These are phyloP conservation scores for Diorhabda elongata DNA, from an alignment of 1,140 invertebrate genomes.

Conservation along the genomic window DNA sequence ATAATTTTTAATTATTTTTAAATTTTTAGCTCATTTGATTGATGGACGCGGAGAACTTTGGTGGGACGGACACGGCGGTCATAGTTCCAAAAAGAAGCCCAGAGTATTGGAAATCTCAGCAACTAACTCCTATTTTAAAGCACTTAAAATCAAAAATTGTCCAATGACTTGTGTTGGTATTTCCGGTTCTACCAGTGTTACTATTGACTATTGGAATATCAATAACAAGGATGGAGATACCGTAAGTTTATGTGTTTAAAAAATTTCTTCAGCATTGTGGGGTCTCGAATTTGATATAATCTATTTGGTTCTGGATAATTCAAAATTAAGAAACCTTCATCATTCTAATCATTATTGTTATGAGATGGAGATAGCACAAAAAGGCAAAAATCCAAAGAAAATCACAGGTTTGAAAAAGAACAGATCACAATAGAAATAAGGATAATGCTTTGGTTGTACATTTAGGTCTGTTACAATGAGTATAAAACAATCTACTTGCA, in stretches of 20 bases:
- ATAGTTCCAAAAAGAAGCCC: background rate
- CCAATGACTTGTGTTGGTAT: background rate
- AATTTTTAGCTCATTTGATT: background rate
- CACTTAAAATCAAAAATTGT: slow-evolving; percentile 2
- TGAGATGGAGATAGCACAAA: too few relatives aligned
- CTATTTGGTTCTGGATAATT: too few relatives aligned
- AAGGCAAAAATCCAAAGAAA: too few relatives aligned
- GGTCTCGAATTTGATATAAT: too few relatives aligned
- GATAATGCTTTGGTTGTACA: too few relatives aligned
- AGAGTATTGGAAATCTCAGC: background rate
- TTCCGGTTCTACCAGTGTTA: background rate
- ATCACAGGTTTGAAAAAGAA: too few relatives aligned
- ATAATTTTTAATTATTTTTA: background rate
- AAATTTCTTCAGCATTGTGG: background rate
- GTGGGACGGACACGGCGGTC: slow-evolving; percentile 1
- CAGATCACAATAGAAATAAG: too few relatives aligned
- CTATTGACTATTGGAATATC: background rate
- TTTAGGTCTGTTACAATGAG: too few relatives aligned
- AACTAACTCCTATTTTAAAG: background rate
- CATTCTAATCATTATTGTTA: too few relatives aligned
- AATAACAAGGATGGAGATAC: background rate
- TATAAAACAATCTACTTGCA: too few relatives aligned
- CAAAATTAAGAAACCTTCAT: too few relatives aligned
- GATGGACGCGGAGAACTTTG: background rate
- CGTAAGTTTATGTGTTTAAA: background rate